Evolutionary conservation across 2,113 vertebrate species (phyloP).

Genomic region (Phoxinus phoxinus): DNA sequence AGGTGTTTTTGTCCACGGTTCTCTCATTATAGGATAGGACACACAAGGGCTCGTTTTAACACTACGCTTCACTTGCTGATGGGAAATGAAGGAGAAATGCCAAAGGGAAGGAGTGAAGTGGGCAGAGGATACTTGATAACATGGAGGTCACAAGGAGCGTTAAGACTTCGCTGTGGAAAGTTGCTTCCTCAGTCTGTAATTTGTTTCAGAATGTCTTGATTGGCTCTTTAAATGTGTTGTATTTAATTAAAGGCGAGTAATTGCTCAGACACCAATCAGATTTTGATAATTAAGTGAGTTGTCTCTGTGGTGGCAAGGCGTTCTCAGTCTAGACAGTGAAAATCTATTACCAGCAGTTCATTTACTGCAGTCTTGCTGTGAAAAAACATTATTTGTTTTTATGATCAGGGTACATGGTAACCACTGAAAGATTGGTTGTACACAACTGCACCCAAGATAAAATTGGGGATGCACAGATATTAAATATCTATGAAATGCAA

Average conservation of each 20-base stretch:
- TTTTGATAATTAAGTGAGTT: conserved; percentile 24
- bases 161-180: not conserved
- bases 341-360: not conserved
- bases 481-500: too few species aligned
- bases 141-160: not conserved
- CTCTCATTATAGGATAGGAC: conserved; percentile 3
- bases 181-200: not conserved
- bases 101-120: not conserved
- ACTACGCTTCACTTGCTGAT: conserved; percentile 14
- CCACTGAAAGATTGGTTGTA: too few species aligned
- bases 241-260: conserved; percentile 27
- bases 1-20: conserved; percentile 13
- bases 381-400: not conserved
- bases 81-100: not conserved
- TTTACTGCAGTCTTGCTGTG: not conserved
- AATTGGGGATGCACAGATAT: too few species aligned
- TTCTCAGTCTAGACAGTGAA: conserved; percentile 1
- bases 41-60: conserved; percentile 16
- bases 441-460: too few species aligned
- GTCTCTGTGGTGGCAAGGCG: not conserved
- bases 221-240: conserved; percentile 23
- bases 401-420: not conserved
- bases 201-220: not conserved
- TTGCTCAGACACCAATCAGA: conserved; percentile 11
- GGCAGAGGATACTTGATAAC: not conserved